A percentile compares a stretch with the other conserved stretches of the same genome.
phyloP scores from a whole-genome alignment of 2,888 invertebrate genomes.

The Tethea ocularis region DNA sequence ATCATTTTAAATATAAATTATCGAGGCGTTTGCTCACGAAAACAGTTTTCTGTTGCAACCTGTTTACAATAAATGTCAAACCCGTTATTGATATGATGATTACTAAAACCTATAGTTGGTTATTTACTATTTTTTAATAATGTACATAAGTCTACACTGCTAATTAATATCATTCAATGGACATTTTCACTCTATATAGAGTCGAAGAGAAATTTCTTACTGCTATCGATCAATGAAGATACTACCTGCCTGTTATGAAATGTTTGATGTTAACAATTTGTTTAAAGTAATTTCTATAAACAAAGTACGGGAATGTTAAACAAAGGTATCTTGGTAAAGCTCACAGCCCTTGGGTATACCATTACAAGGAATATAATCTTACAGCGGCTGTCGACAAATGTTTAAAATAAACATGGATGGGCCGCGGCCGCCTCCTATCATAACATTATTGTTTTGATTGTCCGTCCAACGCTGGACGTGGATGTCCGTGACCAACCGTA shows the following conservation, averaged over 20 bases:
- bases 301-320: slow-evolving; percentile 44
- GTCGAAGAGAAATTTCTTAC: slow-evolving; percentile 13
- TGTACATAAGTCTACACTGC: too few species aligned
- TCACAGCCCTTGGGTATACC: slow-evolving; percentile 51
- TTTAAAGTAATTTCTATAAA: slow-evolving; percentile 45
- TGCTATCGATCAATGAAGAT: slow-evolving; percentile 28
- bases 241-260: slow-evolving; percentile 32
- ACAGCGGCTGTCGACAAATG: slow-evolving; percentile 56
- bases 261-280: slow-evolving; percentile 30
- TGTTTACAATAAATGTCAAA: slow-evolving; percentile 48
- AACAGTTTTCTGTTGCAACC: slow-evolving; percentile 40
- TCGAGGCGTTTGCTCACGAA: slow-evolving; percentile 35
- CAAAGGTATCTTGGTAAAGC: slow-evolving; percentile 49
- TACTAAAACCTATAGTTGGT: slow-evolving; percentile 35
- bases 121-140: not conserved
- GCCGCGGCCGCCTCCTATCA: slow-evolving; percentile 66
- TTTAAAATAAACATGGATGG: slow-evolving; percentile 73
- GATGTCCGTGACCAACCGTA: slow-evolving; percentile 23
- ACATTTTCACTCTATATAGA: not conserved
- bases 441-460: slow-evolving; percentile 78
- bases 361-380: slow-evolving; percentile 68
- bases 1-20: slow-evolving; percentile 51
- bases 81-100: slow-evolving; percentile 54
- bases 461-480: slow-evolving; percentile 45
- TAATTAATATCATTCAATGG: too few species aligned